Conservation (phyloP, 2,888 invertebrate species). For the Mythimna lalbum region DNA sequence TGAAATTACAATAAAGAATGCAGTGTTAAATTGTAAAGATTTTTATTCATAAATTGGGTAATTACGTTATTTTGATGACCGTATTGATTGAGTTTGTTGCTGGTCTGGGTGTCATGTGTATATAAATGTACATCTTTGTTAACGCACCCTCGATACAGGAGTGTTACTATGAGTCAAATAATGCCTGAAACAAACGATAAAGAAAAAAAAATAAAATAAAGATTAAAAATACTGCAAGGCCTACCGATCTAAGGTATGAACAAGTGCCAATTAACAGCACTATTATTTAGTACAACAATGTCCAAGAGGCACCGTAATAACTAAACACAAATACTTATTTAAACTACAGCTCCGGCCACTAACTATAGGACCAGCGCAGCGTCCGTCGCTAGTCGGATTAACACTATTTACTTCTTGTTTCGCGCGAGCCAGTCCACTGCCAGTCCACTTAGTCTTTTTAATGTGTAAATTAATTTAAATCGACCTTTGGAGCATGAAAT, state of each 20-base stretch:
- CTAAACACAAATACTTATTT: constrained; percentile 30
- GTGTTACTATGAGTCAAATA: too few relatives aligned
- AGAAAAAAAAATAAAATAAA: background rate
- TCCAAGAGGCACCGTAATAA: constrained; percentile 7
- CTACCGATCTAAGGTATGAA: background rate
- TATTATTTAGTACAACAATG: constrained; percentile 24
- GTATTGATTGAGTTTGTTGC: too few relatives aligned
- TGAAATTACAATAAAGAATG: too few relatives aligned
- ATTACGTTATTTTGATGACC: background rate
- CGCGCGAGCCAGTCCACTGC: constrained; percentile 71
- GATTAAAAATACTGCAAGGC: background rate
- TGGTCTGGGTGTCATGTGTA: too few relatives aligned
- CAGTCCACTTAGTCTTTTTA: constrained; percentile 81
- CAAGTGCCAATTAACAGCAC: background rate
- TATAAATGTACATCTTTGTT: too few relatives aligned
- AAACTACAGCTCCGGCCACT: constrained; percentile 20
- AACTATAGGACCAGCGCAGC: constrained; percentile 60
- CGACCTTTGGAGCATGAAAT: constrained; percentile 86
- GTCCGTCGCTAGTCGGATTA: constrained; percentile 80
- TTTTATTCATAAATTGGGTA: background rate
- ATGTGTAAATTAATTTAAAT: constrained; percentile 88
- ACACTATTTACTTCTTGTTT: constrained; percentile 82
- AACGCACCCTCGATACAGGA: too few relatives aligned
- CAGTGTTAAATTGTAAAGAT: background rate
- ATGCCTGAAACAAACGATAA: too few relatives aligned